Evolutionary conservation across 2,888 invertebrate species (phyloP), one percentile per base, ranked within the genome.

Genomic region (Chymomyza caudatula): DNA sequence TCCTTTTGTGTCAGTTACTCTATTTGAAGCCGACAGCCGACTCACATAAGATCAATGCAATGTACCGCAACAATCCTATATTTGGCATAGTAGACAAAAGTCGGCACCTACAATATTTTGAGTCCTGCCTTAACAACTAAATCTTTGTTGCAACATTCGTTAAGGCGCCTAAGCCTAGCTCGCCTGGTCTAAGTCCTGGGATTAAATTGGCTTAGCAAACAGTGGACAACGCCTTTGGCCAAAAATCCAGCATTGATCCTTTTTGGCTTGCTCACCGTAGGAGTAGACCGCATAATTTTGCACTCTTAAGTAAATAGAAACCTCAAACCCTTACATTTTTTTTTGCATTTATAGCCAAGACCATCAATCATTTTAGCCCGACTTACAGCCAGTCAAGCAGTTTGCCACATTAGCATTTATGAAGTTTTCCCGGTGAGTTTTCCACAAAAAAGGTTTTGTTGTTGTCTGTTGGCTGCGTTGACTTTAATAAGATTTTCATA

Each of bases 401-500:
- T 49, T 56, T 54, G 66, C 54, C 78, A 78, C 75, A 81, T 80
- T 84, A 81, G 78, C 80, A 81, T 81, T 84, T 81, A 84, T 84
- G 77, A 81, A 84, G 81, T 78, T 81, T 63, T 52, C 51, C 64
- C 62, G 68, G 55, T 67, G 53, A 71, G 65, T 73, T 74, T 71
- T 51, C 6, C 51, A 22, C 63, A 73, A 75, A 37, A 37, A 67
- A 64, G 63, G 59, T 58, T 64, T n/a, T n/a, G n/a, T n/a, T 53
- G 6, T n/a, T 52, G 54, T 42, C 6, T 44, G 47, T 15, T 49
- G 11, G 58, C 25, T 58, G 52, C 63, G 68, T 63, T 85, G 82
- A 80, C 85, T 85, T 82, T 85, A 80, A 82, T 85, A 82, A 80
- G 85, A 82, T 80, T 82, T 82, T 74, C 80, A 78, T 78, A 82